Conservation (phyloP, 1,140 invertebrate species). For the Latrodectus geometricus region DNA sequence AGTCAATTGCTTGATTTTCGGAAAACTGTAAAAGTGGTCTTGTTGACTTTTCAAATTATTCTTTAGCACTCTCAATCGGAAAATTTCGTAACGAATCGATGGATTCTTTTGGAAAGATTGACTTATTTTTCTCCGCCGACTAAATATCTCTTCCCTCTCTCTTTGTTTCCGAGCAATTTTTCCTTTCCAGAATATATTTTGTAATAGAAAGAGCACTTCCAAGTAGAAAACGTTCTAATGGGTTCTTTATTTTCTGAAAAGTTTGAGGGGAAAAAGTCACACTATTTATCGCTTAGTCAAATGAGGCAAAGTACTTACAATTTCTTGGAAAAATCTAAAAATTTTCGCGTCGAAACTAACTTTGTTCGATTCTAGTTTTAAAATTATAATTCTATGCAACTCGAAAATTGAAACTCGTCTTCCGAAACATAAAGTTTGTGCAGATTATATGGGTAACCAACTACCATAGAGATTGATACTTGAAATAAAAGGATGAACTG, state of each 20-base stretch:
- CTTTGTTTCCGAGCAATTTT: neutral
- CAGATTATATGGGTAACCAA: too few relatives aligned
- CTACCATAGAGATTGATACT: too few relatives aligned
- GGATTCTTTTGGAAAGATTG: neutral
- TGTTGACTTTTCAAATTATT: conserved; percentile 55
- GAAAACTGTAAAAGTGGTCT: conserved; percentile 56
- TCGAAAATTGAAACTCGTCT: too few relatives aligned
- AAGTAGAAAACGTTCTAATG: conserved; percentile 1
- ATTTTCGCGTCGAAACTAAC: neutral
- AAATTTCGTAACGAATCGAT: neutral
- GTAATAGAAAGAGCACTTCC: neutral
- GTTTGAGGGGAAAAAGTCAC: neutral
- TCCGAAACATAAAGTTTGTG: too few relatives aligned
- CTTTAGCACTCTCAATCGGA: conserved; percentile 14
- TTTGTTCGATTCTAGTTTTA: neutral
- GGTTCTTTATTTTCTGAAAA: conserved; percentile 31
- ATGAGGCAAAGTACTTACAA: conserved; percentile 7
- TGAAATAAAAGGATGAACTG: too few relatives aligned
- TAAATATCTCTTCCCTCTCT: neutral
- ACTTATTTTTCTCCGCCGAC: neutral
- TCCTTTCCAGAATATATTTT: neutral
- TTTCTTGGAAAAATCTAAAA: conserved; percentile 10
- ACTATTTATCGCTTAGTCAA: conserved; percentile 58
- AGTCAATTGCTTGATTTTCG: conserved; percentile 51
- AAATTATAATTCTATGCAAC: too few relatives aligned